Evolutionary conservation across 2,888 invertebrate genomes (phyloP), one percentile per base, ranked within the genome.

Genomic region (Acrocyrtus sp.): DNA sequence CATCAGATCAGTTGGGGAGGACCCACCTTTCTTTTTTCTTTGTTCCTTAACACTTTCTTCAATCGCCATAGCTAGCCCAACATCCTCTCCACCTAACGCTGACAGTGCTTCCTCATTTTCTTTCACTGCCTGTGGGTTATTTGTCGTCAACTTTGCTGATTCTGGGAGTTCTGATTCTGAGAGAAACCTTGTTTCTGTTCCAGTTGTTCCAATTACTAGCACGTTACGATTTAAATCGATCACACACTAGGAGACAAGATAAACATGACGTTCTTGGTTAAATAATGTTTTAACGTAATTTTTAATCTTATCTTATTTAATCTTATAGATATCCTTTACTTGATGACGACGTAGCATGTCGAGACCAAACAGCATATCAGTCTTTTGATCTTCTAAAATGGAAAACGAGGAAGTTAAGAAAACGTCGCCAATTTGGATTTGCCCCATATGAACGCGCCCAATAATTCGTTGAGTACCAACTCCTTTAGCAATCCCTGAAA

Each of bases 301-400:
- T 48, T 48, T 48, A 48, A 17, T 17, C 19, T 8, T n/a, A 48
- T 48, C 19, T n/a, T 48, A 48, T 48, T 48, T 48, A 43, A 45
- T n/a, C 34, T n/a, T n/a, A n/a, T n/a, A n/a, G n/a, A n/a, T n/a
- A n/a, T n/a, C n/a, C 27, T 54, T 68, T 83, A 93, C 94, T 88
- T 96, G 97, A 88, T 98, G 98, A 82, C 98, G 87, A 85, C 94
- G 96, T 0, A 99, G 87, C 96, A 98, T 98, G 83, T 99, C 98
- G 63, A 99, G 87, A 0, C 99, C 99, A 15, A 99, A 87, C 68
- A 99, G 86, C 95, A 99, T 96, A 83, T 99, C 98, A 96, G 98
- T 97, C 0, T 96, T 94, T 84, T 98, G 98, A 82, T 98, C 93
- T 83, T 96, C 95, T 53, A 99, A 88, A 43, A 99, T 96, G 29